phyloP scores from a whole-genome alignment of 2,888 invertebrate genomes.

The Rotaria sp. region DNA sequence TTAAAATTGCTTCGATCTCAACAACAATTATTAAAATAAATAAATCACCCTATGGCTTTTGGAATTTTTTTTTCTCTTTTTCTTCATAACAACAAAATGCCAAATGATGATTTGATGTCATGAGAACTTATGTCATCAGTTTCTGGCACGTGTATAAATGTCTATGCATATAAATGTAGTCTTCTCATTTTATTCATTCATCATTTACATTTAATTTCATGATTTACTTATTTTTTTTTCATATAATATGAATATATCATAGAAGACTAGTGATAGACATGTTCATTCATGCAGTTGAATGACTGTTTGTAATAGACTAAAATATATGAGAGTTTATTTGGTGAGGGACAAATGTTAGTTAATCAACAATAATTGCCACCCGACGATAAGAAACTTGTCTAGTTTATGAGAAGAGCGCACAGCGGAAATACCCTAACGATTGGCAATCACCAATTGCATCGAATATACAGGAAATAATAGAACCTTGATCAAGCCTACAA shows the following conservation, averaged over 20 bases:
- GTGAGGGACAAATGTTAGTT: neutral
- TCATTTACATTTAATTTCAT: slow-evolving; percentile 3
- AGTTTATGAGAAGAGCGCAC: neutral
- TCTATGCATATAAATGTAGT: neutral
- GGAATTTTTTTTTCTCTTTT: neutral
- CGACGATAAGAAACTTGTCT: neutral
- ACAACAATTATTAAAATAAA: slow-evolving; percentile 15
- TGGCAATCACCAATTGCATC: neutral
- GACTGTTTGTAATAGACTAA: neutral
- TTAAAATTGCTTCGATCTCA: neutral
- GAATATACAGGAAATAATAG: neutral
- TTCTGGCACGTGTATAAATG: neutral
- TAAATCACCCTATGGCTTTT: slow-evolving; percentile 8
- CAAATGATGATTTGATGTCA: neutral
- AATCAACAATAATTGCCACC: slow-evolving; percentile 9
- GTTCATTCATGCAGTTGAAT: slow-evolving; percentile 6
- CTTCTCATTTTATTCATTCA: neutral
- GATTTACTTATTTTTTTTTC: neutral
- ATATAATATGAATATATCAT: neutral
- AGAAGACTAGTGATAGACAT: neutral
- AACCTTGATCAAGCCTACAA: slow-evolving; percentile 5
- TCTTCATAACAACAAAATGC: neutral
- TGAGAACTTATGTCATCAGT: neutral
- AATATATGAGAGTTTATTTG: neutral
- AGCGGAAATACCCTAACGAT: slow-evolving; percentile 5